phyloP scores from a whole-genome alignment of 2,797 vertebrate species.

The Chloroceryle inda region DNA sequence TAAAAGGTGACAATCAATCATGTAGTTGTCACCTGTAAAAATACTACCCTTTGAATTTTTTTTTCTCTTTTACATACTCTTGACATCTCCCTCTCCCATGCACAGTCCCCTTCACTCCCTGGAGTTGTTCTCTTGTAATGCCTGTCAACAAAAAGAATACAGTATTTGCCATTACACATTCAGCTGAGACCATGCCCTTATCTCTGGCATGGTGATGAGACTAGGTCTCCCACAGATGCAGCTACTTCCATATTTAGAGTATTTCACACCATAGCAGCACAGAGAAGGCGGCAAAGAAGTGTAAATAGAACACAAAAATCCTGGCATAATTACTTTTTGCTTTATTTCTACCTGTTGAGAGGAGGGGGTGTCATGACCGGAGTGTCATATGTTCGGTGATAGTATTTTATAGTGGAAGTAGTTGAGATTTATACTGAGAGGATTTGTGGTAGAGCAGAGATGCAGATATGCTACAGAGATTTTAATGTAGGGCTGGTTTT shows the following conservation, averaged over 20 bases:
- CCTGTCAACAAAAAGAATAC: neutral
- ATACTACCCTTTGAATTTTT: neutral
- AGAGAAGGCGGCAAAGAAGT: neutral
- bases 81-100: neutral
- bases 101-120: neutral
- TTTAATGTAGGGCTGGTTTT: neutral
- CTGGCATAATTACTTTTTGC: neutral
- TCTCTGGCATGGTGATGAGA: neutral
- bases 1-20: neutral
- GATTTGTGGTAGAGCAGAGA: neutral
- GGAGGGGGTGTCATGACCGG: neutral
- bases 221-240: neutral
- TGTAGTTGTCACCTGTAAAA: neutral
- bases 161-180: neutral
- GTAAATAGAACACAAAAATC: neutral
- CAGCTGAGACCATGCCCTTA: neutral
- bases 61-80: neutral
- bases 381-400: accelerated
- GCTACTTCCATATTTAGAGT: neutral
- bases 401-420: neutral
- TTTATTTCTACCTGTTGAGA: neutral
- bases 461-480: neutral
- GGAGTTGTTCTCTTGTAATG: neutral
- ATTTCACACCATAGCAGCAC: neutral
- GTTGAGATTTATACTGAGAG: neutral